These are phyloP conservation scores for Ctenopoma multispine DNA, from an alignment of 2,797 vertebrate species.

Conservation along the genomic window DNA sequence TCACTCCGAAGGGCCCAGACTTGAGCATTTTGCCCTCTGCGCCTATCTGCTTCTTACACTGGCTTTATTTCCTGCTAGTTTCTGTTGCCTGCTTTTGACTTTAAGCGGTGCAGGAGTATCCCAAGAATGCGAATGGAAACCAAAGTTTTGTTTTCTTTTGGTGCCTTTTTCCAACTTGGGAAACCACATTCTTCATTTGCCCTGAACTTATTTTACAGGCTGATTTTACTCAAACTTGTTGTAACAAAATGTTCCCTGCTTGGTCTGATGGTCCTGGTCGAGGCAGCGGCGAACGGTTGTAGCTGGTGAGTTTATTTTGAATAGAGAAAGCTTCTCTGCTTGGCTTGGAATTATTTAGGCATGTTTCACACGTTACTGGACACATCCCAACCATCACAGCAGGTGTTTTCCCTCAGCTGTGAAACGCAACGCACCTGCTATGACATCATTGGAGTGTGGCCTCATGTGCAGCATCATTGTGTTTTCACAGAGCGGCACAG, in stretches of 20 bases:
- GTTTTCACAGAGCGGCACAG: neutral
- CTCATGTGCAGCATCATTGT: neutral
- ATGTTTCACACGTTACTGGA: neutral
- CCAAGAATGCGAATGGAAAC: conserved; percentile 47
- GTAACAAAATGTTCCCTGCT: conserved; percentile 10
- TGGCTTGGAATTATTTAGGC: neutral
- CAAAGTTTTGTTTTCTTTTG: conserved; percentile 31
- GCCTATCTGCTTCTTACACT: conserved; percentile 13
- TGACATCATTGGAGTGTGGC: conserved; percentile 23
- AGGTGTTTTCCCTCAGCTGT: conserved; percentile 44
- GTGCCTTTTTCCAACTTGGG: conserved; percentile 33
- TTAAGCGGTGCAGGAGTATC: conserved; percentile 31
- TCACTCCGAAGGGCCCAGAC: conserved; percentile 50
- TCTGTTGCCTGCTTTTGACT: conserved; percentile 20
- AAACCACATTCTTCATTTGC: conserved; percentile 37
- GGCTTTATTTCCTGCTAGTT: conserved; percentile 44
- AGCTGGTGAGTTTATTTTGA: neutral
- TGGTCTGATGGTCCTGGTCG: neutral
- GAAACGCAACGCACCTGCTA: conserved; percentile 5
- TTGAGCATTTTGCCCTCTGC: conserved; percentile 47
- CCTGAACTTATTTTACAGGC: conserved; percentile 10
- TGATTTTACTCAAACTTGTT: conserved; percentile 1
- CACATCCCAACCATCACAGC: conserved; percentile 14
- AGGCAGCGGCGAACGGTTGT: neutral
- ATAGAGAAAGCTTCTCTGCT: neutral